Evolutionary conservation across 1,140 invertebrate species (phyloP).

Genomic region (Brachionus koreanus): DNA sequence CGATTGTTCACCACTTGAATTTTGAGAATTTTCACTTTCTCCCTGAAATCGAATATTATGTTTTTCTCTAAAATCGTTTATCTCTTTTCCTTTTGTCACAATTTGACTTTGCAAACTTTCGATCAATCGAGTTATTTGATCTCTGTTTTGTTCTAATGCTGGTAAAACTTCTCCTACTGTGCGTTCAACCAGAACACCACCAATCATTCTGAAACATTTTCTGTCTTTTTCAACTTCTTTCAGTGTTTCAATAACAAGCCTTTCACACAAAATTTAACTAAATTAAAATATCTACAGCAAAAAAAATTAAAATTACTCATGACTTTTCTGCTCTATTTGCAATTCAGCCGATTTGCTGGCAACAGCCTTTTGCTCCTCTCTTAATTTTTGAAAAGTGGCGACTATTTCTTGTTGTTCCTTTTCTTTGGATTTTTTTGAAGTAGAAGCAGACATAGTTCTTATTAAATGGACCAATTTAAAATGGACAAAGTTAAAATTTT

Average conservation of each 20-base stretch:
- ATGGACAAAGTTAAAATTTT: not conserved
- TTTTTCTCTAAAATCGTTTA: slow-evolving; percentile 86
- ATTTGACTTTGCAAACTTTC: slow-evolving; percentile 74
- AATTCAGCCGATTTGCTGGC: slow-evolving; percentile 81
- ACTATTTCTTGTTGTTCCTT: slow-evolving; percentile 71
- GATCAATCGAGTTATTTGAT: slow-evolving; percentile 74
- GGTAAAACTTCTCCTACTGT: slow-evolving; percentile 86
- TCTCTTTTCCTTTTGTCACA: slow-evolving; percentile 77
- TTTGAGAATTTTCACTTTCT: not conserved
- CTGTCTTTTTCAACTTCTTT: slow-evolving; percentile 76
- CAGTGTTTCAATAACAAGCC: slow-evolving; percentile 87
- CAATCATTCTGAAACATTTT: slow-evolving; percentile 88
- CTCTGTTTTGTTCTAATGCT: slow-evolving; percentile 72
- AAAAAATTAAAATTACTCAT: slow-evolving; percentile 67
- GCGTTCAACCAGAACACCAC: slow-evolving; percentile 84
- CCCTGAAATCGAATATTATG: slow-evolving; percentile 68
- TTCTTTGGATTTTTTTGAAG: slow-evolving; percentile 43
- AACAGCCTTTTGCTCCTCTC: slow-evolving; percentile 78
- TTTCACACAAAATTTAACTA: slow-evolving; percentile 52
- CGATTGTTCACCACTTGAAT: not conserved
- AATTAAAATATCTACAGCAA: not conserved
- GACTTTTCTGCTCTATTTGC: slow-evolving; percentile 86
- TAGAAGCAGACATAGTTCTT: not conserved
- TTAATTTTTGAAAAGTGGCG: slow-evolving; percentile 75
- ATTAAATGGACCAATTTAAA: slow-evolving; percentile 46